phyloP scores from a whole-genome alignment of 1,140 invertebrate genomes.

The Spodoptera frugiperda region DNA sequence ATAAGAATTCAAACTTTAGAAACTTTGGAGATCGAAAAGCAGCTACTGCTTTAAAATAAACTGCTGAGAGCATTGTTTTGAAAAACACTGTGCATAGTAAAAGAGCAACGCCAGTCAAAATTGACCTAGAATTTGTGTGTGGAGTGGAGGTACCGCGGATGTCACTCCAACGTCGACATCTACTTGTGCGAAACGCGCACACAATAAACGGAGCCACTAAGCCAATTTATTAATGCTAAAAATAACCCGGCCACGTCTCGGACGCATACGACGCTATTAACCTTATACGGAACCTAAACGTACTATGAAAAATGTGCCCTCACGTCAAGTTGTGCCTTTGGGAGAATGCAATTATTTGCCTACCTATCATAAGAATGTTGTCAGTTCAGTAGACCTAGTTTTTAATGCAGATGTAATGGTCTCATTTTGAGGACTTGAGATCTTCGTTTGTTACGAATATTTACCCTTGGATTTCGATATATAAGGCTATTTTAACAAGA shows the following conservation, averaged over 20 bases:
- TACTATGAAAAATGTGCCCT: slow-evolving; percentile 69
- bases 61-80: slow-evolving; percentile 52
- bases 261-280: slow-evolving; percentile 79
- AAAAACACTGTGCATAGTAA: slow-evolving; percentile 52
- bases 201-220: slow-evolving; percentile 82
- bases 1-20: background rate
- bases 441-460: slow-evolving; percentile 51
- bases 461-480: slow-evolving; percentile 56
- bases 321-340: slow-evolving; percentile 52
- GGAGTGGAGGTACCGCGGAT: slow-evolving; percentile 56
- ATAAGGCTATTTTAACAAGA: slow-evolving; percentile 47
- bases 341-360: slow-evolving; percentile 67
- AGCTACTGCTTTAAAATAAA: background rate
- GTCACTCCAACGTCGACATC: slow-evolving; percentile 58
- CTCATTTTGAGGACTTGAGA: slow-evolving; percentile 40
- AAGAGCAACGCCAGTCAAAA: slow-evolving; percentile 56
- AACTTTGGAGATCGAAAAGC: slow-evolving; percentile 2
- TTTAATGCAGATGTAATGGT: slow-evolving; percentile 57
- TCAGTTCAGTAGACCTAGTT: slow-evolving; percentile 56
- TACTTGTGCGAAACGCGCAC: slow-evolving; percentile 72
- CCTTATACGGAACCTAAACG: slow-evolving; percentile 77
- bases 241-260: slow-evolving; percentile 81
- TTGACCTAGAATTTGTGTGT: slow-evolving; percentile 59
- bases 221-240: slow-evolving; percentile 85
- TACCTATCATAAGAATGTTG: slow-evolving; percentile 58